Conservation (phyloP, 2,113 vertebrate species). For the Sialia sialis region DNA sequence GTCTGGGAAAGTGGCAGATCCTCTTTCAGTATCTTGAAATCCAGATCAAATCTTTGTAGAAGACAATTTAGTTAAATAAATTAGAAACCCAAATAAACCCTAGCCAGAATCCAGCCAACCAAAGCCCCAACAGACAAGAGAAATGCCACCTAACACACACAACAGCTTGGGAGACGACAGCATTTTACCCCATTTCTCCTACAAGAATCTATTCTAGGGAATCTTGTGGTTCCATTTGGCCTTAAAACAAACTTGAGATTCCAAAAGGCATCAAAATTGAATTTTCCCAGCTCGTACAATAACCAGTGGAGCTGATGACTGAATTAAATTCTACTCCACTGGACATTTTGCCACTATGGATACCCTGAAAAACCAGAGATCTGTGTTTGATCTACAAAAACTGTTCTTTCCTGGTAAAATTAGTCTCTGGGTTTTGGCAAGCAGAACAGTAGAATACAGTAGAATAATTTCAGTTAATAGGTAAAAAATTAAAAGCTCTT, state of each 20-base stretch:
- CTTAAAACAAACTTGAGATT: neutral
- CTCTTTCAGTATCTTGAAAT: neutral
- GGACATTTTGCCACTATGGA: neutral
- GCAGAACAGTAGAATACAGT: neutral
- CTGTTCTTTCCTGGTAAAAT: neutral
- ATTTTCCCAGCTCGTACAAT: neutral
- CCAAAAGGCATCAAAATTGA: neutral
- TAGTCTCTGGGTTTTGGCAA: neutral
- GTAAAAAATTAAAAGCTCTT: neutral
- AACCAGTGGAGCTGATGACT: neutral
- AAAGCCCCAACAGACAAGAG: neutral
- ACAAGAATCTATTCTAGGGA: neutral
- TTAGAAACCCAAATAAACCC: neutral
- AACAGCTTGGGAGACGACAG: neutral
- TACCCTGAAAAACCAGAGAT: neutral
- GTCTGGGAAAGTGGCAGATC: neutral
- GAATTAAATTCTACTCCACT: neutral
- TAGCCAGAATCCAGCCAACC: neutral
- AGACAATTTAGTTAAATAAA: neutral
- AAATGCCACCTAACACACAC: neutral
- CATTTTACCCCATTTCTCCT: neutral
- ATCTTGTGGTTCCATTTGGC: neutral
- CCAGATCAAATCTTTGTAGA: neutral
- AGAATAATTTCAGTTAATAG: neutral
- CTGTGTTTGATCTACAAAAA: neutral